Percentiles rank a stretch among this genome's conserved stretches.
Conservation (phyloP, 2,888 invertebrate genomes). For the Pheosia gnoma region DNA sequence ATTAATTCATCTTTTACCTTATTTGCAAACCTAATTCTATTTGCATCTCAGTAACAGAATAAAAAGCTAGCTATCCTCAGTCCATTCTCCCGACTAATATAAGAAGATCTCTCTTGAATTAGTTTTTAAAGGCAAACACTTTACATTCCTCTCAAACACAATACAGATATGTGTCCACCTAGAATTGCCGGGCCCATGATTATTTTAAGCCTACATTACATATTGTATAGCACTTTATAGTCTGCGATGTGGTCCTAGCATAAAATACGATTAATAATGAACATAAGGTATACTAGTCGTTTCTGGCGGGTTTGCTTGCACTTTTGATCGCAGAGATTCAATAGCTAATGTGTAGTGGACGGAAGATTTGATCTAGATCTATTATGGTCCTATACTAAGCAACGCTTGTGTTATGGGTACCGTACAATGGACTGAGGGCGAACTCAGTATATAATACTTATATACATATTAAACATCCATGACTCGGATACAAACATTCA, state of each 20-base stretch:
- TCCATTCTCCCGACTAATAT: background rate
- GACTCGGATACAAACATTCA: too few relatives aligned
- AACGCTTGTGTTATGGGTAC: too few relatives aligned
- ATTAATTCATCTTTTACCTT: background rate
- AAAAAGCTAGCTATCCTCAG: background rate
- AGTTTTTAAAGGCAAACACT: background rate
- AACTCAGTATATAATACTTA: too few relatives aligned
- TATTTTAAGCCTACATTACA: slow-evolving; percentile 28
- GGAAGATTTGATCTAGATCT: background rate
- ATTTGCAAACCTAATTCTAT: background rate
- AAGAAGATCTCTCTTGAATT: background rate
- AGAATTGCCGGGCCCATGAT: slow-evolving; percentile 22
- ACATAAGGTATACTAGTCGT: slow-evolving; percentile 17
- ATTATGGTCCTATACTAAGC: too few relatives aligned
- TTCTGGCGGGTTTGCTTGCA: slow-evolving; percentile 19
- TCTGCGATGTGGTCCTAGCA: slow-evolving; percentile 23
- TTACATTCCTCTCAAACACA: background rate
- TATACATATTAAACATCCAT: too few relatives aligned
- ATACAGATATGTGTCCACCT: background rate
- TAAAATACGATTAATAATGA: slow-evolving; percentile 32
- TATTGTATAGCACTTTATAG: slow-evolving; percentile 34
- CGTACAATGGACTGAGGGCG: too few relatives aligned
- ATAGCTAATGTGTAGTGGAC: slow-evolving; percentile 1
- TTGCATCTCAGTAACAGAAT: background rate
- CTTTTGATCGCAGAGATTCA: slow-evolving; percentile 20